A percentile compares a stretch with the other conserved stretches of the same genome.
These are phyloP conservation scores for Cydia strobilella DNA, from an alignment of 1,140 invertebrate genomes.

Conservation along the genomic window DNA sequence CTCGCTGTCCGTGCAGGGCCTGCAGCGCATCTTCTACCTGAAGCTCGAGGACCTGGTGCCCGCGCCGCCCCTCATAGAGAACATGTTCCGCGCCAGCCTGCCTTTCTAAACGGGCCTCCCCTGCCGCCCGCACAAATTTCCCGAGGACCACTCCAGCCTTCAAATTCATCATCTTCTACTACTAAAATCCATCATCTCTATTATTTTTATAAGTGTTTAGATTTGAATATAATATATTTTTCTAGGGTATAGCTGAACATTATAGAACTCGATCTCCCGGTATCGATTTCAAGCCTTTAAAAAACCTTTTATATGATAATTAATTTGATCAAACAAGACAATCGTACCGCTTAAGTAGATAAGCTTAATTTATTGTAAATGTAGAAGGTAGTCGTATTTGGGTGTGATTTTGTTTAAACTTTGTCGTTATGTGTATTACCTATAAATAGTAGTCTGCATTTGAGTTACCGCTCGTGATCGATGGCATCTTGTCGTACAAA, in stretches of 20 bases:
- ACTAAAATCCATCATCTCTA: conserved; percentile 70
- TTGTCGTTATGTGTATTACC: conserved; percentile 59
- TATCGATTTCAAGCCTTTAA: conserved; percentile 57
- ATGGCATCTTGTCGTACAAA: conserved; percentile 80
- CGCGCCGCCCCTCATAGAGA: conserved; percentile 95
- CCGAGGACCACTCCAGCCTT: conserved; percentile 72
- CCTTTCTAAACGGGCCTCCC: conserved; percentile 86
- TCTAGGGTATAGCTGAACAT: conserved; percentile 68
- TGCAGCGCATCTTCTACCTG: conserved; percentile 96
- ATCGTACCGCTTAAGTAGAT: conserved; percentile 62
- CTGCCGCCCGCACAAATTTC: conserved; percentile 23
- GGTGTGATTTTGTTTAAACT: conserved; percentile 73
- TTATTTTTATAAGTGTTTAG: conserved; percentile 78
- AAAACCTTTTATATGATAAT: conserved; percentile 46
- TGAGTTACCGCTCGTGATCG: conserved; percentile 79
- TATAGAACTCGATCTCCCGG: conserved; percentile 72
- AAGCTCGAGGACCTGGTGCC: conserved; percentile 96
- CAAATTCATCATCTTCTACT: conserved; percentile 57
- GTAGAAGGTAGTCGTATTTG: conserved; percentile 58
- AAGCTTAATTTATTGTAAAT: conserved; percentile 77
- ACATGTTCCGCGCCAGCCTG: conserved; percentile 95
- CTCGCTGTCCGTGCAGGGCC: conserved; percentile 94
- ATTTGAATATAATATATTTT: conserved; percentile 69
- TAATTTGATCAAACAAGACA: conserved; percentile 59
- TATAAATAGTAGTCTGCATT: conserved; percentile 72